These are phyloP conservation scores for Castor canadensis DNA, from an alignment of 2,113 vertebrate genomes.

Conservation along the genomic window DNA sequence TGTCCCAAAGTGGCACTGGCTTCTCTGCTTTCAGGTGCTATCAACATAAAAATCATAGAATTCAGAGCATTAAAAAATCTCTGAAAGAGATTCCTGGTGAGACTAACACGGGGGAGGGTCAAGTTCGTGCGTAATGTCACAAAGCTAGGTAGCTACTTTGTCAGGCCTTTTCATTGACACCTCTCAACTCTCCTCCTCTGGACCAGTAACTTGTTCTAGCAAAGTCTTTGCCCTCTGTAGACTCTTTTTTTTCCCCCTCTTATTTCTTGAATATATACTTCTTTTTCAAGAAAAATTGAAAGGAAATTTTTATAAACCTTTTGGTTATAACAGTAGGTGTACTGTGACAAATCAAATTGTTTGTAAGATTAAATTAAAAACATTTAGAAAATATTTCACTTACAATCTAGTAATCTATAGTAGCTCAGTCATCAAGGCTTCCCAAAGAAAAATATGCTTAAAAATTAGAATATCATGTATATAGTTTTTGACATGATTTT, in stretches of 20 bases:
- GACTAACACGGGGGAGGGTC: not conserved
- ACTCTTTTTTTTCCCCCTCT: not conserved
- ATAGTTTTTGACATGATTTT: not conserved
- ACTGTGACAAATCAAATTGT: not conserved
- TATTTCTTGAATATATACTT: not conserved
- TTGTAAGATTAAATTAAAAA: not conserved
- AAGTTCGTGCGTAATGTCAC: not conserved
- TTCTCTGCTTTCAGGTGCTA: not conserved
- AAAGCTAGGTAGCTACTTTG: not conserved
- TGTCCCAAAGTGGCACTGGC: not conserved
- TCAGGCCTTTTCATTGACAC: too few relatives aligned
- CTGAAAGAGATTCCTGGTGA: not conserved
- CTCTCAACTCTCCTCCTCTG: not conserved
- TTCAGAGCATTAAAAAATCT: not conserved
- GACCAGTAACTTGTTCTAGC: not conserved
- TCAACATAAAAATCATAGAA: not conserved
- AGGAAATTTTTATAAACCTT: not conserved
- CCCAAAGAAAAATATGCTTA: constrained; percentile 1
- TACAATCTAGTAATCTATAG: not conserved
- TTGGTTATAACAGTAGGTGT: not conserved
- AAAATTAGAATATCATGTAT: not conserved
- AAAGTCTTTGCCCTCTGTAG: not conserved
- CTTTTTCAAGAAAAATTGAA: not conserved
- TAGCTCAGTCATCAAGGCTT: not conserved
- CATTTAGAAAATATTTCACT: not conserved